A percentile compares a stretch with the other conserved stretches of the same genome.
phyloP scores from a whole-genome alignment of 1,140 invertebrate species.

The Drosophila nigrodunni region DNA sequence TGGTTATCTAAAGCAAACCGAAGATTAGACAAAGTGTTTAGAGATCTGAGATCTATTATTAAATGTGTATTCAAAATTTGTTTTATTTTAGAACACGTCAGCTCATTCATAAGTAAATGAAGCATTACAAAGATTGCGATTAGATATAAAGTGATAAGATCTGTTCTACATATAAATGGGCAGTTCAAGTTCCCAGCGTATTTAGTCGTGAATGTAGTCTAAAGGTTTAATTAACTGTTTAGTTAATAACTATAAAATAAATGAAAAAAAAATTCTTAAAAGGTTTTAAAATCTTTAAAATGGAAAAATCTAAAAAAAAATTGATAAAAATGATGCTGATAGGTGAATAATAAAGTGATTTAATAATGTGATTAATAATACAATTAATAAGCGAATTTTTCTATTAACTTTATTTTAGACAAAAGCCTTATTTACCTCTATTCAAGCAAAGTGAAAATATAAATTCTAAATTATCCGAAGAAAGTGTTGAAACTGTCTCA shows the following conservation, averaged over 20 bases:
- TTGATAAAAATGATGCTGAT: not conserved
- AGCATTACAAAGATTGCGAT: constrained; percentile 20
- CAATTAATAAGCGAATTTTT: not conserved
- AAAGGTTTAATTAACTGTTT: not conserved
- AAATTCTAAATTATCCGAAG: not conserved
- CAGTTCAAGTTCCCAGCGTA: not conserved
- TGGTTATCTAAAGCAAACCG: constrained; percentile 5
- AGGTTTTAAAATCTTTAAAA: not conserved
- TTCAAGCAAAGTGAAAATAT: not conserved
- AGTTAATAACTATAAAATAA: not conserved
- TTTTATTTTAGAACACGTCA: constrained; percentile 18
- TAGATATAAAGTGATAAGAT: constrained; percentile 8
- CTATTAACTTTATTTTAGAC: not conserved
- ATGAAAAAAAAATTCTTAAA: not conserved
- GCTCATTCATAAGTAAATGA: not conserved
- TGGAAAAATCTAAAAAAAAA: not conserved
- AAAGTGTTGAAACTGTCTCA: not conserved
- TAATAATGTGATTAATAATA: not conserved
- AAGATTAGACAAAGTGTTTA: constrained; percentile 4
- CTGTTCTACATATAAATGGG: constrained; percentile 2
- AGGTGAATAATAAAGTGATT: constrained; percentile 1
- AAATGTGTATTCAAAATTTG: constrained; percentile 10
- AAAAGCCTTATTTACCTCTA: constrained; percentile 4
- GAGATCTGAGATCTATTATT: constrained; percentile 16
- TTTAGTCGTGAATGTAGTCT: constrained; percentile 3